Evolutionary conservation across 2,797 vertebrate genomes (phyloP), one percentile per base, ranked within the genome.

Genomic region (Hybognathus amarus): DNA sequence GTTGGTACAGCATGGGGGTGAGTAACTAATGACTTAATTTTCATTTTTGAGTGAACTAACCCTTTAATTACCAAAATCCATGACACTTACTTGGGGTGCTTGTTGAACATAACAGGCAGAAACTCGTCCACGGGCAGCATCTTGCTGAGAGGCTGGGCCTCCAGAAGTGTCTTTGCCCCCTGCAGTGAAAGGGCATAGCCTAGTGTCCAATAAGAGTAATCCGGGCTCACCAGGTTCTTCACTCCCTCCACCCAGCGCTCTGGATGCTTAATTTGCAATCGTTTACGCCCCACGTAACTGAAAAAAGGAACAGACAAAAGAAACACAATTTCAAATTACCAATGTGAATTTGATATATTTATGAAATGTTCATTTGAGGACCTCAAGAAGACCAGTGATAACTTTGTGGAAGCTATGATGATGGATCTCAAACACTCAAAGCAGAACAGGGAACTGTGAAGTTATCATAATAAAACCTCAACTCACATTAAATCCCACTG

Each of bases 401-500:
- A 75, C 73, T 38, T 56, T 56, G 71, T 15, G 7, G 50, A 9
- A n/a, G 20, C 71, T 75, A 33, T 61, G 61, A 6, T 13, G 6
- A 13, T 74, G 45, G 47, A 36, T 36, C 47, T 11, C n/a, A 71
- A 73, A 33, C 10, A 71, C 4, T 47, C 27, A 73, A 33, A 73
- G 27, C 27, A 56, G 30, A 33, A 74, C 11, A 54, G 30, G 22
- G 30, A 50, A n/a, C 20, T 56, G 30, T 74, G 22, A 74, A 36
- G 50, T 36, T 52, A 38, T 75, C 33, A 75, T 38, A 36, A 69
- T 24, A 42, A 38, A 38, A 52, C 47, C 27, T 30, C 30, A 71
- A 80, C 96, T 96, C 92, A 98, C 98, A 99, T 98, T 80, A 99
- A 94, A 83, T 99, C 97, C 98, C 98, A 99, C 86, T 96, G 95